phyloP scores from a whole-genome alignment of 1,140 invertebrate genomes.

The Anthonomus grandis region DNA sequence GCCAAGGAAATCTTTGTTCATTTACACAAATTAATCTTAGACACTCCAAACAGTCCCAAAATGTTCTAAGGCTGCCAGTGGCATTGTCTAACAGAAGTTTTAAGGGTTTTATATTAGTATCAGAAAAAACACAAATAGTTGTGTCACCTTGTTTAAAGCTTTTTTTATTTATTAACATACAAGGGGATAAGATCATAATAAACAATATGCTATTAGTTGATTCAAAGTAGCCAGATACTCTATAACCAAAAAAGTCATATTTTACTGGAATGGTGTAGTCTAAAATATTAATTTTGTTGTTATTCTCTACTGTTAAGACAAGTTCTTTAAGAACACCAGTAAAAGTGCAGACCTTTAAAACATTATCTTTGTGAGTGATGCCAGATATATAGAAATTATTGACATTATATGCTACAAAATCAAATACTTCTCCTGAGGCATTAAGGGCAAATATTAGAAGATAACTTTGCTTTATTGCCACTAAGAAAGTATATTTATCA shows the following conservation, averaged over 20 bases:
- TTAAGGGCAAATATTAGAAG: conserved; percentile 29
- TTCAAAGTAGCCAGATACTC: conserved; percentile 28
- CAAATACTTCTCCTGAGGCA: conserved; percentile 22
- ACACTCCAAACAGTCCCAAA: conserved; percentile 40
- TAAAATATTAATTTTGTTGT: conserved; percentile 28
- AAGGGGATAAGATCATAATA: conserved; percentile 26
- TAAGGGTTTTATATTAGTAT: conserved; percentile 28
- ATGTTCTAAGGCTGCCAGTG: conserved; percentile 22
- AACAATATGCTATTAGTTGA: conserved; percentile 31
- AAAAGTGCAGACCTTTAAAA: conserved; percentile 32
- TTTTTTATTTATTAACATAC: conserved; percentile 24
- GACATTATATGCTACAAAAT: conserved; percentile 24
- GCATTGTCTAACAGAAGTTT: conserved; percentile 32
- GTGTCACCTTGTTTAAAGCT: too few relatives aligned
- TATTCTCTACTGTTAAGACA: conserved; percentile 23
- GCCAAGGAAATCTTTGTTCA: conserved; percentile 39
- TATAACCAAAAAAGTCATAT: conserved; percentile 20
- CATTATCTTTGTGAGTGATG: conserved; percentile 26
- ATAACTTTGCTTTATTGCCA: conserved; percentile 31
- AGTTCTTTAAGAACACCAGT: conserved; percentile 33
- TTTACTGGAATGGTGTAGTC: conserved; percentile 29
- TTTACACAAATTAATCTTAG: conserved; percentile 34
- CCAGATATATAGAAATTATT: conserved; percentile 33
- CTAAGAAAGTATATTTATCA: conserved; percentile 21
- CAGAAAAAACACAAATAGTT: conserved; percentile 30